A percentile compares a stretch with the other conserved stretches of the same genome.
phyloP scores from a whole-genome alignment of 2,113 vertebrate species.

The Sphaerodactylus townsendi region DNA sequence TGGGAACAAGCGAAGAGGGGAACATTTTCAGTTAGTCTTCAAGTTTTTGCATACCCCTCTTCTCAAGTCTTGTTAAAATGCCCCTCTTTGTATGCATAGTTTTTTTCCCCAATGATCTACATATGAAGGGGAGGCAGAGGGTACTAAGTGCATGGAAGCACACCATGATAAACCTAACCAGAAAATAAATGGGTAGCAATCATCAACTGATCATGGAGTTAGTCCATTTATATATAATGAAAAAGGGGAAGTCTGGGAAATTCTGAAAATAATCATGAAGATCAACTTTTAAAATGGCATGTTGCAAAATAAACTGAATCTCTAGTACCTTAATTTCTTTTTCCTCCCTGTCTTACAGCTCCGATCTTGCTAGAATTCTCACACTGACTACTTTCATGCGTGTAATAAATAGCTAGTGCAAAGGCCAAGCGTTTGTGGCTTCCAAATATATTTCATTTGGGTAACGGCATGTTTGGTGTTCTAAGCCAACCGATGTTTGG shows the following conservation, averaged over 20 bases:
- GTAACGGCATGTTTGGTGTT: background rate
- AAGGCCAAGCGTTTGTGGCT: background rate
- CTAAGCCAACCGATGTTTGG: slow-evolving; percentile 20
- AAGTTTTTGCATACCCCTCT: background rate
- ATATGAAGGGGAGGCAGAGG: background rate
- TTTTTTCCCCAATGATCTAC: background rate
- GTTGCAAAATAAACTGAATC: background rate
- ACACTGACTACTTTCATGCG: background rate
- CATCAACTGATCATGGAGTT: background rate
- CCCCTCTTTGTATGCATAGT: background rate
- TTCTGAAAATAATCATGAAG: background rate
- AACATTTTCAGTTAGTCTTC: background rate
- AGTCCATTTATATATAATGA: background rate
- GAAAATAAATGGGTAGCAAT: background rate
- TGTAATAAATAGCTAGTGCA: background rate
- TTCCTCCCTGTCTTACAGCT: background rate
- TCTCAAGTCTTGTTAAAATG: background rate
- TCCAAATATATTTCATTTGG: slow-evolving; percentile 33
- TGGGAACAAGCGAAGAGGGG: background rate
- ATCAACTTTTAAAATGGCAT: background rate
- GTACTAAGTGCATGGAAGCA: background rate
- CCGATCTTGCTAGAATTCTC: background rate
- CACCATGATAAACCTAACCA: background rate
- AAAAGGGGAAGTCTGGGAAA: background rate
- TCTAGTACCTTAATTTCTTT: background rate